Conservation (phyloP, 2,888 invertebrate genomes). For the Troides oblongomaculatus region DNA sequence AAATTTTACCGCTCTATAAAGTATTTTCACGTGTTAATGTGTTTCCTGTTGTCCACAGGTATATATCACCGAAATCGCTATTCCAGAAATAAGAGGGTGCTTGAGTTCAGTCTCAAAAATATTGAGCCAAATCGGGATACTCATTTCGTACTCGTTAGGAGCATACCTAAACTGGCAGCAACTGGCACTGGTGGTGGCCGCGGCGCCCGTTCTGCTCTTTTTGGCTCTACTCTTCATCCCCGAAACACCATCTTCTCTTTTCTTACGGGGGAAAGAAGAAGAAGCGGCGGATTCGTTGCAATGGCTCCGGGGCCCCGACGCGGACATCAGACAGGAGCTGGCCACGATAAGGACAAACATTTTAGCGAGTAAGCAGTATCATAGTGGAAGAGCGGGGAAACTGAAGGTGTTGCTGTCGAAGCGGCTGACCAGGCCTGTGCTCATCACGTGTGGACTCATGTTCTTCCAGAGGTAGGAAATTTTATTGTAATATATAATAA, state of each 20-base stretch:
- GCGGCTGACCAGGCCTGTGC: constrained; percentile 82
- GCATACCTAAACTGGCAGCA: constrained; percentile 91
- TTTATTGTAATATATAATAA: too few species aligned
- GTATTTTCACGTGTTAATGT: too few species aligned
- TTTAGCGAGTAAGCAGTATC: constrained; percentile 67
- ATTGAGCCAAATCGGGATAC: constrained; percentile 89
- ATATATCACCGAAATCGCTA: constrained; percentile 94
- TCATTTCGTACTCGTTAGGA: constrained; percentile 90
- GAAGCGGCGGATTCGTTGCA: constrained; percentile 87
- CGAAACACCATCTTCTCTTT: constrained; percentile 92
- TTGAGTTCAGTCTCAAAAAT: constrained; percentile 92
- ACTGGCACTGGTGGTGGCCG: constrained; percentile 88
- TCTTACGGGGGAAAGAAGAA: constrained; percentile 86
- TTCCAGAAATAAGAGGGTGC: constrained; percentile 91
- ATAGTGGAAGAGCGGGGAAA: constrained; percentile 58
- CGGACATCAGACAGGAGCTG: constrained; percentile 87
- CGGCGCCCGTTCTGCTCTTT: constrained; percentile 88
- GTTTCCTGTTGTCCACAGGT: constrained; percentile 78
- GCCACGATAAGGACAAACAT: constrained; percentile 86
- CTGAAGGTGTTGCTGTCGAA: constrained; percentile 65
- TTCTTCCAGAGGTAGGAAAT: constrained; percentile 85
- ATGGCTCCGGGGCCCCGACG: constrained; percentile 88
- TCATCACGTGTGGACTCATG: constrained; percentile 92
- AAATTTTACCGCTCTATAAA: too few species aligned
- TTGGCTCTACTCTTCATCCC: constrained; percentile 88